These are phyloP conservation scores for Semicossyphus pulcher DNA, from an alignment of 2,113 vertebrate genomes.

Conservation along the genomic window DNA sequence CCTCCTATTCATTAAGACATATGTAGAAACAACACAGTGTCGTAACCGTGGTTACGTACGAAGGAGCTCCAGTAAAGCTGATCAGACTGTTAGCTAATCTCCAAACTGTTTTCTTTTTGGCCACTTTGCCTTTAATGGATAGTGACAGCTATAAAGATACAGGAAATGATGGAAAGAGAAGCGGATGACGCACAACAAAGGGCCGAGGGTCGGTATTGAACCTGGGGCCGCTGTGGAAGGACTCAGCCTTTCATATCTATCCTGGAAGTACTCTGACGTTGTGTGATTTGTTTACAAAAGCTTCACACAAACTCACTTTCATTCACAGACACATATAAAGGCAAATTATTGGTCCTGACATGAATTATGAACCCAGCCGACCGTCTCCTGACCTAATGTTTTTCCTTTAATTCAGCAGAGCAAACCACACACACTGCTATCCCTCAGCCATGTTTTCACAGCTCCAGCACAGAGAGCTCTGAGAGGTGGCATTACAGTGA, in stretches of 20 bases:
- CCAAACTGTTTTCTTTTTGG: background rate
- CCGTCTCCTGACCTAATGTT: slow-evolving; percentile 17
- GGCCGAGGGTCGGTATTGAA: too few species aligned
- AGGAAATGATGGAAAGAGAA: too few species aligned
- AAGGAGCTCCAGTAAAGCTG: too few species aligned
- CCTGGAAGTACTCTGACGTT: background rate
- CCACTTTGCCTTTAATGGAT: background rate
- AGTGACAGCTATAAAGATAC: too few species aligned
- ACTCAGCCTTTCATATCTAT: background rate
- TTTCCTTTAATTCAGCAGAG: slow-evolving; percentile 9
- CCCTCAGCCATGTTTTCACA: slow-evolving; percentile 55
- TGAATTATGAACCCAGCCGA: background rate
- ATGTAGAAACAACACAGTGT: too few species aligned
- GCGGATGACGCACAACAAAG: too few species aligned
- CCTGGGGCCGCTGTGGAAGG: too few species aligned
- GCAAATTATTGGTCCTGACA: background rate
- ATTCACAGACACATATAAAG: background rate
- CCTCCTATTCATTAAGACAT: background rate
- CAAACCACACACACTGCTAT: background rate
- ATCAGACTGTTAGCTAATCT: too few species aligned
- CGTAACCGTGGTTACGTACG: too few species aligned
- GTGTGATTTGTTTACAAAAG: background rate
- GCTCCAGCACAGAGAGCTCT: slow-evolving; percentile 37
- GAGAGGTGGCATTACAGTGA: slow-evolving; percentile 46
- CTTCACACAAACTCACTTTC: background rate